Conservation (phyloP, 2,888 invertebrate species). For the Macaria liturata region DNA sequence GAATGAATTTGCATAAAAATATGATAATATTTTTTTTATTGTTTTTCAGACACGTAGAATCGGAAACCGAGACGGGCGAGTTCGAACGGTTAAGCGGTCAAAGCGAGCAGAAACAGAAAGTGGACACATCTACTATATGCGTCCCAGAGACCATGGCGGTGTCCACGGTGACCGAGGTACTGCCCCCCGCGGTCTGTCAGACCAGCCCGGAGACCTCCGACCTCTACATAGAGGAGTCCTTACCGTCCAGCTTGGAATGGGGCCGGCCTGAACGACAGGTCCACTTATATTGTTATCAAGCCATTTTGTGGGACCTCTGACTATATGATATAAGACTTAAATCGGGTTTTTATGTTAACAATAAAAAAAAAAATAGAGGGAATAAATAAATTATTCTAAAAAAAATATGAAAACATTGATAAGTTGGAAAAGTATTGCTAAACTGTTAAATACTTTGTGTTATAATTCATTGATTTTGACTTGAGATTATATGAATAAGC, state of each 20-base stretch:
- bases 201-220: constrained; percentile 85
- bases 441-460: no score
- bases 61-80: constrained; percentile 92
- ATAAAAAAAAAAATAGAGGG: no score
- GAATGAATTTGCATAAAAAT: no score
- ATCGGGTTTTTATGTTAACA: neutral
- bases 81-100: constrained; percentile 90
- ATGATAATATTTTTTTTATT: no score
- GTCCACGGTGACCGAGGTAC: constrained; percentile 84
- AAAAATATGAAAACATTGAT: no score
- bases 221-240: constrained; percentile 94
- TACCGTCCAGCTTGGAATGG: constrained; percentile 92
- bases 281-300: constrained; percentile 45
- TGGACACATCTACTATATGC: constrained; percentile 69
- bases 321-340: neutral
- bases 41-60: constrained; percentile 87
- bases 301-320: constrained; percentile 27
- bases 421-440: no score
- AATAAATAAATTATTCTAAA: no score
- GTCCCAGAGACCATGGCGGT: constrained; percentile 78
- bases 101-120: constrained; percentile 72
- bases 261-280: constrained; percentile 80
- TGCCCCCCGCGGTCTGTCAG: constrained; percentile 60
- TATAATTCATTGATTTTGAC: no score
- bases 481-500: no score